Percentiles rank a stretch among this genome's conserved stretches.
Conservation (phyloP, 2,797 vertebrate genomes). For the Acridotheres tristis region DNA sequence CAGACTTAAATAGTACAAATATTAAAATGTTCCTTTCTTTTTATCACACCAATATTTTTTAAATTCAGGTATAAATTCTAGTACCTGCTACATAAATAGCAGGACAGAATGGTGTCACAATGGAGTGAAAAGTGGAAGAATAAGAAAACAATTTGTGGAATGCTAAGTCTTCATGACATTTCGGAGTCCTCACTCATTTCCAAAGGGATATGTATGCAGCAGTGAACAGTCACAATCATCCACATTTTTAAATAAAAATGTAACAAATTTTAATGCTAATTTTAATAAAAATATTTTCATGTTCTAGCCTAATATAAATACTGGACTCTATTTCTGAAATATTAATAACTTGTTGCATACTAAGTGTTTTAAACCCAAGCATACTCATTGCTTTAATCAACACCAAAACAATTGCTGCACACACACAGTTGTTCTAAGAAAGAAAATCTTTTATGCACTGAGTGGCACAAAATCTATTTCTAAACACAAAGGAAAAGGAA, state of each 20-base stretch:
- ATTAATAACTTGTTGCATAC: not conserved
- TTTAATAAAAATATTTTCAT: not conserved
- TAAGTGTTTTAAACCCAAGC: not conserved
- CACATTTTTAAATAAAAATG: not conserved
- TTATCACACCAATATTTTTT: not conserved
- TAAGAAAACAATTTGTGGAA: not conserved
- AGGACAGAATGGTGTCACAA: not conserved
- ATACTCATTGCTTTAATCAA: not conserved
- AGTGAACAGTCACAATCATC: not conserved
- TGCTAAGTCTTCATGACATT: not conserved
- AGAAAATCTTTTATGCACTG: not conserved
- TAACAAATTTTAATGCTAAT: not conserved
- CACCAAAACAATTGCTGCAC: not conserved
- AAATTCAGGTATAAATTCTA: not conserved
- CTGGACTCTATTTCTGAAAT: not conserved
- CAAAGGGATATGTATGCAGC: not conserved
- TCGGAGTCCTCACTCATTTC: not conserved
- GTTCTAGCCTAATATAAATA: not conserved
- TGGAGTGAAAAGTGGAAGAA: not conserved
- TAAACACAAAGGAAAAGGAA: not conserved
- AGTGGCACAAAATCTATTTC: not conserved
- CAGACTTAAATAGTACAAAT: not conserved
- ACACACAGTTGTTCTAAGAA: not conserved
- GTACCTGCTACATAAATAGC: not conserved
- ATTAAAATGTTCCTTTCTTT: not conserved